Evolutionary conservation across 2,113 vertebrate species (phyloP), one percentile per base, ranked within the genome.

Genomic region (Pantherophis guttatus): DNA sequence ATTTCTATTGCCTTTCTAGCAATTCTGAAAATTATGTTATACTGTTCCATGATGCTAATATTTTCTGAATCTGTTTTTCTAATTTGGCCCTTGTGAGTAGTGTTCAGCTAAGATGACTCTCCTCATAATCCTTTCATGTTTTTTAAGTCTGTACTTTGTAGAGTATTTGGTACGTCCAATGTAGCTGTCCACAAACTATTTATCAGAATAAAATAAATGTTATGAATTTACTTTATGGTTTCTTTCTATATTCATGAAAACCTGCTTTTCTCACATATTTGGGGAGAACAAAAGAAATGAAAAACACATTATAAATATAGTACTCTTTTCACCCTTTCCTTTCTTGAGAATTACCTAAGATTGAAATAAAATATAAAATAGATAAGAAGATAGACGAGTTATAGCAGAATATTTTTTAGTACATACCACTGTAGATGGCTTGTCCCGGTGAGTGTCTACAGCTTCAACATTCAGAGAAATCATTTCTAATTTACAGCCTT

Each of bases 401-500:
- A 8, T 81, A 44, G 33, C 17, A 3, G 17, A 81, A 0, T 65
- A 3, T 62, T 62, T 55, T 59, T 62, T 62, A 8, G 0, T 50
- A 98, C 98, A 99, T 97, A 99, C 99, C 2, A 98, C 94, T 93
- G 29, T 93, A 3, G 95, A 96, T 91, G 99, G 99, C 62, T 98
- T 98, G 93, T 99, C 99, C 0, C 99, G 98, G 95, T 99, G 99
- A 0, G 99, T 99, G 97, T 99, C 98, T 90, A 99, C 99, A 11
- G 99, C 99, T 93, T 99, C 99, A 96, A 99, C 98, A 0, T 98
- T 98, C 90, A 99, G 97, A 70, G 98, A 97, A 87, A 99, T 98
- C 48, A 98, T 98, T 96, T 99, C 99, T 96, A 99, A 98, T 97
- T 99, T 99, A 94, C 99, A 99, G 2, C 99, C 99, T 99, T 94